Evolutionary conservation across 2,888 invertebrate species (phyloP), one percentile per base, ranked within the genome.

Genomic region (Halictus ligatus): DNA sequence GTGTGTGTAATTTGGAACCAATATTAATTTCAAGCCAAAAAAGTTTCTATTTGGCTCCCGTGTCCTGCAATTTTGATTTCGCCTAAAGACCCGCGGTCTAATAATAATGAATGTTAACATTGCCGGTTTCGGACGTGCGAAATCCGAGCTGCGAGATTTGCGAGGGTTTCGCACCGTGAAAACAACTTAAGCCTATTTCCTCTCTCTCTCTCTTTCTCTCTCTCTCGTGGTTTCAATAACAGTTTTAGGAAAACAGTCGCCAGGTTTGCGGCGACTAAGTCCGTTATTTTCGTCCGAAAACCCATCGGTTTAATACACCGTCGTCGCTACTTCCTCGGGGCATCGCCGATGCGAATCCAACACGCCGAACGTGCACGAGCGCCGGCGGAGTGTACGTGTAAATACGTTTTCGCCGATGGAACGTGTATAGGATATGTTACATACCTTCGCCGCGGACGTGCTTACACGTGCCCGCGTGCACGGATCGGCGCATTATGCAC

Each of bases 381-480:
- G 13, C 4, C 64, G 18, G 21, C 40, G 21, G 54, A 7, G 35
- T 21, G 3, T 69, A 69, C 64, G 64, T 64, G 64, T 64, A 64
- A 64, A 29, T 64, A 69, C 76, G 85, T 74, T 60, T 43, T 58
- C 72, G 78, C 58, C 25, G n/a, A 40, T 18, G 83, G 29, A 60
- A 74, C 73, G 74, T 72, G 54, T 72, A 73, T 76, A 76, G 76
- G 80, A 54, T 54, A 80, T 75, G 75, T 87, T 83, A 82, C 78
- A 83, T 78, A 74, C 48, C 79, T 77, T 87, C 87, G 87, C 75
- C 21, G 81, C 78, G 73, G 77, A 72, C 88, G 78, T 84, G 84
- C 75, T 80, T 83, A 81, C 88, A 87, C 88, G 84, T 77, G 82
- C 74, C 78, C 71, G 78, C 84, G 82, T 60, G 80, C 87, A 67